phyloP scores from a whole-genome alignment of 2,797 vertebrate species.

The Hippopotamyrus pictus region DNA sequence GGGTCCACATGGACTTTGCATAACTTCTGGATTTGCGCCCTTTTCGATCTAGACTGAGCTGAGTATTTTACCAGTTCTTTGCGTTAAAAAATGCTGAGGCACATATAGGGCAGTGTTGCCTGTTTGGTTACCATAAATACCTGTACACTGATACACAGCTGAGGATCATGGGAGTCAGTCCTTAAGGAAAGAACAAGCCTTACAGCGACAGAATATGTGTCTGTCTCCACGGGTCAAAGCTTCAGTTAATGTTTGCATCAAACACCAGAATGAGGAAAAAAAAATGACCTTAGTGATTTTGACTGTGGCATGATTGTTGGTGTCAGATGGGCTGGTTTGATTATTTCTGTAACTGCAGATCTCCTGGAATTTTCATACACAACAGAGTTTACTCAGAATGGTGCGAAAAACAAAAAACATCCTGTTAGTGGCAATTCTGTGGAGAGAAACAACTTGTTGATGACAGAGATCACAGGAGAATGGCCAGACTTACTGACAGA shows the following conservation, averaged over 20 bases:
- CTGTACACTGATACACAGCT: neutral
- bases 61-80: neutral
- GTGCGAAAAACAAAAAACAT: neutral
- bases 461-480: neutral
- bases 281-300: neutral
- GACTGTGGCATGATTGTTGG: neutral
- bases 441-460: neutral
- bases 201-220: neutral
- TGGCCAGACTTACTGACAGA: neutral
- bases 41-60: neutral
- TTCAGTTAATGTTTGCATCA: no score
- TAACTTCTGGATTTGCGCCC: neutral
- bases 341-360: neutral
- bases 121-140: neutral
- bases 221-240: slow-evolving; percentile 50
- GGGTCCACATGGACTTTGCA: neutral
- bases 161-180: neutral
- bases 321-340: neutral
- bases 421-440: neutral
- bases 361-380: neutral
- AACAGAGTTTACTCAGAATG: neutral
- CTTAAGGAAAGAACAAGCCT: neutral
- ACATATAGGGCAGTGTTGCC: neutral
- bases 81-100: neutral
- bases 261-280: neutral